Conservation (phyloP, 2,113 vertebrate species). For the Globicephala melas region DNA sequence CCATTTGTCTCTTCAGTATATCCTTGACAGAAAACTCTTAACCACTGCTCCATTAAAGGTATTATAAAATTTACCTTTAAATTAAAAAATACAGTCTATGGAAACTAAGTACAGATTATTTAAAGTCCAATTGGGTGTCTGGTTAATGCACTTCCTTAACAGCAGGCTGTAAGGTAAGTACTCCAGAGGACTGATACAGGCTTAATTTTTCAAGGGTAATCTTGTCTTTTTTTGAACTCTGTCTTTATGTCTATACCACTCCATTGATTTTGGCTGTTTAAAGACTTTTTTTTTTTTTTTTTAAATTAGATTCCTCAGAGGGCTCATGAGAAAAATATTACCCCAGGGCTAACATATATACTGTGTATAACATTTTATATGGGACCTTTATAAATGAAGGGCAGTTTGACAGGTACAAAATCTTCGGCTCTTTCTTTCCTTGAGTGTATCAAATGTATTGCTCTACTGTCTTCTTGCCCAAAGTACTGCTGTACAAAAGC, state of each 20-base stretch:
- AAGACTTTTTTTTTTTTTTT: background rate
- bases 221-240: background rate
- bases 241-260: background rate
- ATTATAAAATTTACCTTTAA: slow-evolving; percentile 8
- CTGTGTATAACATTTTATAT: background rate
- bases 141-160: background rate
- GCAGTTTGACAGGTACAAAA: background rate
- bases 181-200: background rate
- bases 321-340: background rate
- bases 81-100: background rate
- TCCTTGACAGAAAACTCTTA: background rate
- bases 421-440: background rate
- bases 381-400: background rate
- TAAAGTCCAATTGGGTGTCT: background rate
- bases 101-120: background rate
- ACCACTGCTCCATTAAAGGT: background rate
- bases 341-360: background rate
- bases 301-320: background rate
- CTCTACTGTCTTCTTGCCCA: background rate
- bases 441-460: background rate
- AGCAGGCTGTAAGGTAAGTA: background rate
- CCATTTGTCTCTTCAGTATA: background rate
- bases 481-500: background rate
- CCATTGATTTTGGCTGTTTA: background rate
- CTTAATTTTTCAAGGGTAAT: background rate